Conservation (phyloP, 2,888 invertebrate species). For the Parnassius smintheus region DNA sequence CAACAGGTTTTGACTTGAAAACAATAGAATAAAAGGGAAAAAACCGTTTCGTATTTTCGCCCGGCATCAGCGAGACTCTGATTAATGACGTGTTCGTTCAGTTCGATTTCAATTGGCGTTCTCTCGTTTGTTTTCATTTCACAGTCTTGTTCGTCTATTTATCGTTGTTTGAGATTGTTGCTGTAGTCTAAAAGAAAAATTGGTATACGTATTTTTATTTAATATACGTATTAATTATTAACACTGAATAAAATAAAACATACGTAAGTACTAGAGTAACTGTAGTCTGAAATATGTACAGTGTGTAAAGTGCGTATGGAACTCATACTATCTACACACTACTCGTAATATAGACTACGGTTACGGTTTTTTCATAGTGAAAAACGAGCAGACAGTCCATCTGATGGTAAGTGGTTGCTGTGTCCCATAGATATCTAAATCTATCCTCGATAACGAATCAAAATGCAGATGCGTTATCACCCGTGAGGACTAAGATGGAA, state of each 20-base stretch:
- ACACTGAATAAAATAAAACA: background rate
- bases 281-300: too few species aligned
- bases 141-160: conserved; percentile 23
- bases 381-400: too few species aligned
- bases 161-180: conserved; percentile 16
- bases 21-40: conserved; percentile 17
- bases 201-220: background rate
- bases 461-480: too few species aligned
- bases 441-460: too few species aligned
- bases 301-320: too few species aligned
- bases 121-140: conserved; percentile 36
- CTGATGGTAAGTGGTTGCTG: too few species aligned
- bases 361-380: too few species aligned
- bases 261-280: background rate
- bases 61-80: conserved; percentile 29
- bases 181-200: background rate
- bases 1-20: conserved; percentile 26
- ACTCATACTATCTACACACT: too few species aligned
- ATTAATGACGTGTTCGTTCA: conserved; percentile 36
- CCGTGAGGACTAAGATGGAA: too few species aligned
- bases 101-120: conserved; percentile 36
- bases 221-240: background rate
- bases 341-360: too few species aligned
- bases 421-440: too few species aligned
- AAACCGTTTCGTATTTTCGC: conserved; percentile 24